Evolutionary conservation across 2,113 vertebrate species (phyloP), one percentile per base, ranked within the genome.

Genomic region (Ranitomeya variabilis): DNA sequence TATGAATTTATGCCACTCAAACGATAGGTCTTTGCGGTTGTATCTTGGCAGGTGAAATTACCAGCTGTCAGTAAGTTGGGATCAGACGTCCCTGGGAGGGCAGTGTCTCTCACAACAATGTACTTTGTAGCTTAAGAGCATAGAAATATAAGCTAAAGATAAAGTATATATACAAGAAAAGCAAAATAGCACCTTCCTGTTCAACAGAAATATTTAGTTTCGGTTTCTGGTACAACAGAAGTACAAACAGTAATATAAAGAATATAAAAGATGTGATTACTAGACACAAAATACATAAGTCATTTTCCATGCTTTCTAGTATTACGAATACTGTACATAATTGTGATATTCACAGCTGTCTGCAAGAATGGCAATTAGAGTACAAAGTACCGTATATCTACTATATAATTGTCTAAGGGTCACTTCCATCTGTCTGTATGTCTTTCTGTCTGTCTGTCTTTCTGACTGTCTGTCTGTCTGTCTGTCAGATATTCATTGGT

Each of bases 1-100:
- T 60, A 60, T 80, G 55, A 80, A 82, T 62, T 82, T 82, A 64
- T 82, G 59, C 23, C 80, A 60, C 8, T 81, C 23, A 31, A 64
- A 60, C 10, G 4, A 64, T 12, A 62, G 57, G 80, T 51, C 19
- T 60, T 69, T 80, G 64, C 71, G 23, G 51, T 19, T 69, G n/a
- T 80, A 45, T 80, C 21, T 59, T 87, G 77, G 66, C 51, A 87
- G 76, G 6, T 19, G 62, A 80, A 87, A 87, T 87, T 80, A 87
- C 74, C 15, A 80, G 74, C 45, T 87, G 86, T 78, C 86, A 80
- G 12, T 52, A 66, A 21, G 59, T 15, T 23, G 55, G 62, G 45
- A 86, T 77, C 57, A 77, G 51, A 64, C 31, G 62, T 77, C 31
- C 45, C 60, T 51, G 51, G 37, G 16, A 51, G 71, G 71, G 71